Evolutionary conservation across 2,113 vertebrate genomes (phyloP), one percentile per base, ranked within the genome.

Genomic region (Rhombomys opimus): DNA sequence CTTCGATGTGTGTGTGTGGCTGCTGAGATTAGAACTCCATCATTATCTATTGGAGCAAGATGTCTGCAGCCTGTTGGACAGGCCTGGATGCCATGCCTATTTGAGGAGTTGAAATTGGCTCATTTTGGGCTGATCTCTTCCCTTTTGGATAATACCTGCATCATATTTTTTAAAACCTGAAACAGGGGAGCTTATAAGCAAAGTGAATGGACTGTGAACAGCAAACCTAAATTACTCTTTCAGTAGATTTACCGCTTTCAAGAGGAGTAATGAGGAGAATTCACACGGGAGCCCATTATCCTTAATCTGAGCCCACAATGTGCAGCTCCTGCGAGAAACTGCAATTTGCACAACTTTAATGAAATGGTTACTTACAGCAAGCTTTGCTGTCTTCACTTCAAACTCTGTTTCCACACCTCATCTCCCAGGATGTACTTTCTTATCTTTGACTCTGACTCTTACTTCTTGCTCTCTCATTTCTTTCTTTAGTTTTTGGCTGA

Each of bases 221-320:
- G 57, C 93, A 97, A 97, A 70, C 86, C 75, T 89, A 97, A 96
- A 97, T 97, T 94, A 95, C 93, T 50, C 91, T 95, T 96, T 96
- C 70, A 68, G 68, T 91, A 96, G 96, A 97, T 96, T 96, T 87
- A 97, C 95, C 63, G 93, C 89, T 97, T 97, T 96, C 92, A 95
- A 84, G 91, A 94, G 91, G 84, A 95, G 78, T 95, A 96, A 97
- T 95, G 93, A 97, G 95, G 85, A 90, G 92, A 95, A 97, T 96
- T 96, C 96, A 93, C 5, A 10, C 52, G 95, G 89, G 97, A 96
- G 76, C 63, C 97, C 75, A 95, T 97, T 95, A 97, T 70, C 85
- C 92, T 91, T 93, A 95, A 96, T 97, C 95, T 95, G 78, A 93
- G 89, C 89, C 88, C 73, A 84, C 76, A 95, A 35, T 11, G 7